phyloP scores from a whole-genome alignment of 2,113 vertebrate species.

The Melanerpes aurifrons region DNA sequence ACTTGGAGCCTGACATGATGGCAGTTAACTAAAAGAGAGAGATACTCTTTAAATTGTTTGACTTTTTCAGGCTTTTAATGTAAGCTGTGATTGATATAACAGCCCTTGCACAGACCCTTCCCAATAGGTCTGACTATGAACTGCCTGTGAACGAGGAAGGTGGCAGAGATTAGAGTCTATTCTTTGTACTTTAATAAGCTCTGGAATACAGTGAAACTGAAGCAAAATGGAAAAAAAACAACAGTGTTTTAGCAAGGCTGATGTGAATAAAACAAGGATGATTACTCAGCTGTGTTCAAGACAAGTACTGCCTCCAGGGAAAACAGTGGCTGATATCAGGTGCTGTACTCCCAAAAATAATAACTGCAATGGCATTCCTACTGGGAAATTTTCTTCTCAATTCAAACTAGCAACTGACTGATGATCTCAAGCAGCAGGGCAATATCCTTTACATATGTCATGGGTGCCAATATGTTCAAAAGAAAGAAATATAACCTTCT shows the following conservation, averaged over 20 bases:
- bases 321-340: not conserved
- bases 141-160: not conserved
- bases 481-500: not conserved
- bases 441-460: not conserved
- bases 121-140: not conserved
- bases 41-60: not conserved
- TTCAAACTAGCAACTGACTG: not conserved
- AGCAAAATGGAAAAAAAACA: not conserved
- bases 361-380: not conserved
- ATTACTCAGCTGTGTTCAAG: not conserved
- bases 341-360: not conserved
- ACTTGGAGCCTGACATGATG: not conserved
- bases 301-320: not conserved
- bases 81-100: not conserved
- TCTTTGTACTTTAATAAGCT: not conserved
- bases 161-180: not conserved
- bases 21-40: not conserved
- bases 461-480: not conserved
- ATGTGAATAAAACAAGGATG: not conserved
- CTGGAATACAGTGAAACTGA: conserved; percentile 4
- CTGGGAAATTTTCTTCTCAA: not conserved
- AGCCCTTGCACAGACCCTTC: not conserved
- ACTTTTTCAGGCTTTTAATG: not conserved
- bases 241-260: not conserved
- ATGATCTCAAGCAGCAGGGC: not conserved